Evolutionary conservation across 2,113 vertebrate genomes (phyloP).

Genomic region (Brachypteracias leptosomus): DNA sequence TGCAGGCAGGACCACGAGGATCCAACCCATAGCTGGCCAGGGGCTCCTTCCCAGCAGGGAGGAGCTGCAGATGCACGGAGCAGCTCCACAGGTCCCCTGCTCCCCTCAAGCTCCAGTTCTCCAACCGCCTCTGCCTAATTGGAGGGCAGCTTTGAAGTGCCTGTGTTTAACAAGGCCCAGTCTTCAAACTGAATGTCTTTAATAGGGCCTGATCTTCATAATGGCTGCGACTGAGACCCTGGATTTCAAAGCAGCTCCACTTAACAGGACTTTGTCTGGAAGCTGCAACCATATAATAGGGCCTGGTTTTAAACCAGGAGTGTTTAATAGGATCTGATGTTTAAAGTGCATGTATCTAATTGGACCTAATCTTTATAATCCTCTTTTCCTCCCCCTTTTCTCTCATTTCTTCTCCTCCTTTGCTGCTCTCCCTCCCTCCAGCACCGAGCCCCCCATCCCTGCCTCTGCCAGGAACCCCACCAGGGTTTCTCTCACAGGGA

Average conservation of each 20-base stretch:
- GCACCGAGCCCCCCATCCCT: rapidly evolving
- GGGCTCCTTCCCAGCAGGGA: neutral
- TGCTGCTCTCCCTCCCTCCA: neutral
- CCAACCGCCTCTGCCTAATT: neutral
- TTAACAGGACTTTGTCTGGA: constrained; percentile 26
- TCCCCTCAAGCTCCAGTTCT: neutral
- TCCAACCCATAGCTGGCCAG: neutral
- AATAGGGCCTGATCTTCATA: constrained; percentile 39
- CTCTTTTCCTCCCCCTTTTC: neutral
- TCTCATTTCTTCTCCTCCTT: neutral
- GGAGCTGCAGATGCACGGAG: neutral
- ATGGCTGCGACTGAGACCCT: constrained; percentile 9
- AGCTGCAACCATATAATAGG: neutral
- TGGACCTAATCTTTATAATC: constrained; percentile 23
- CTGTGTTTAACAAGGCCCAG: neutral
- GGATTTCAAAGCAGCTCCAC: constrained; percentile 51
- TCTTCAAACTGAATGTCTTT: constrained; percentile 34
- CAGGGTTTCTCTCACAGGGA: neutral
- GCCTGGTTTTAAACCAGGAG: neutral
- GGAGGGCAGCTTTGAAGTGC: constrained; percentile 11
- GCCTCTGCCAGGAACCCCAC: rapidly evolving
- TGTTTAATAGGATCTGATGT: constrained; percentile 49
- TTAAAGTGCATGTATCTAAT: neutral
- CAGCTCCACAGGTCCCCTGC: neutral
- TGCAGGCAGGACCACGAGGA: neutral